Percentiles rank a stretch among this genome's conserved stretches.
These are phyloP conservation scores for Dilophus febrilis DNA, from an alignment of 2,888 invertebrate genomes.

Conservation along the genomic window DNA sequence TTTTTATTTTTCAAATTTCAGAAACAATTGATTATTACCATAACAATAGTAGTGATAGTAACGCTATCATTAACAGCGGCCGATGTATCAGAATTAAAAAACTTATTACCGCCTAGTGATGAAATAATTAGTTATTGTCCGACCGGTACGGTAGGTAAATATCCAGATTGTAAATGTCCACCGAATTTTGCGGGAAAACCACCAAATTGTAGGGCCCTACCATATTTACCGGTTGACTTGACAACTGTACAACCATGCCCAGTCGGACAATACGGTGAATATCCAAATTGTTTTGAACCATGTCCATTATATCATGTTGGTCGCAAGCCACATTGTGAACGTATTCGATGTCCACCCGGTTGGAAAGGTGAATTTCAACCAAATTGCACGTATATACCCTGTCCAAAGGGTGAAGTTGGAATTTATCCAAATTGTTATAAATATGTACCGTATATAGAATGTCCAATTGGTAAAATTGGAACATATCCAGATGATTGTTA, in stretches of 20 bases:
- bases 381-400: neutral
- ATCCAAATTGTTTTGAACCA: neutral
- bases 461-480: neutral
- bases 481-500: neutral
- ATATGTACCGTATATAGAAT: neutral
- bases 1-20: too few species aligned
- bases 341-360: neutral
- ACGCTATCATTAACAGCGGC: too few species aligned
- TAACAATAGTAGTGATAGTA: too few species aligned
- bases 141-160: neutral
- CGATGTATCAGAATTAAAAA: too few species aligned
- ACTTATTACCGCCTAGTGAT: too few species aligned
- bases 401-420: neutral
- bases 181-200: neutral
- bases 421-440: neutral
- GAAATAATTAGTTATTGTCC: neutral
- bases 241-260: neutral
- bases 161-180: conserved; percentile 1
- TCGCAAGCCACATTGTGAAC: neutral
- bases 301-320: neutral
- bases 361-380: neutral
- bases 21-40: too few species aligned
- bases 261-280: neutral
- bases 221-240: neutral
- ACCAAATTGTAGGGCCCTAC: neutral